Evolutionary conservation across 1,140 invertebrate genomes (phyloP).

Genomic region (Drosophila pandora): DNA sequence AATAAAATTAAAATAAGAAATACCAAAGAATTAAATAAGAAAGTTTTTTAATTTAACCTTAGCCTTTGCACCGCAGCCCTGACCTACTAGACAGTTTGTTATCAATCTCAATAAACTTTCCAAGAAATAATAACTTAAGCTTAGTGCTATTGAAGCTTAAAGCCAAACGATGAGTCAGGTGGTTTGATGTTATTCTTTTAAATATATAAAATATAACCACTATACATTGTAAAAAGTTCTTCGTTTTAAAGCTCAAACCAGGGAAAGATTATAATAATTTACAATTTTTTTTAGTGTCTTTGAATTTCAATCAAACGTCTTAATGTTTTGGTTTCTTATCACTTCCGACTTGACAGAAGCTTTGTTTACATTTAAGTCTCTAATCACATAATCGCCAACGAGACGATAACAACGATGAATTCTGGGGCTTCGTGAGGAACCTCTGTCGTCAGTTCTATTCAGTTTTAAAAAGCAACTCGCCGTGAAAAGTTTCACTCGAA

Average conservation of each 20-base stretch:
- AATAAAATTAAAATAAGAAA: slow-evolving; percentile 32
- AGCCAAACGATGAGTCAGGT: background rate
- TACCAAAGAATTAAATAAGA: background rate
- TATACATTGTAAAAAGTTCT: too few relatives aligned
- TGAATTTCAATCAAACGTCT: background rate
- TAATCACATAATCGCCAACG: slow-evolving; percentile 25
- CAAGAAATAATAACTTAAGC: background rate
- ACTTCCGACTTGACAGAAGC: slow-evolving; percentile 11
- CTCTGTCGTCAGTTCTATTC: background rate
- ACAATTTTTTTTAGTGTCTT: background rate
- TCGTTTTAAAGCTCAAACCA: too few relatives aligned
- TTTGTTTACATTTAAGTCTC: slow-evolving; percentile 25
- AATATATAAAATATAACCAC: background rate
- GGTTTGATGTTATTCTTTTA: background rate
- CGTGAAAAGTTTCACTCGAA: background rate
- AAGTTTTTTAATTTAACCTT: background rate
- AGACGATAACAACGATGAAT: slow-evolving; percentile 8
- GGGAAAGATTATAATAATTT: too few relatives aligned
- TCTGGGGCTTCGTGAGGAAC: slow-evolving; percentile 16
- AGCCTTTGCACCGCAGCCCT: background rate
- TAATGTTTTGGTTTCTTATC: background rate
- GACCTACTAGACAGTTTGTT: background rate
- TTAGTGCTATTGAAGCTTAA: background rate
- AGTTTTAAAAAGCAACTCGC: slow-evolving; percentile 9
- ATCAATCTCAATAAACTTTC: background rate